These are phyloP conservation scores for Pandion haliaetus DNA, from an alignment of 2,113 vertebrate genomes.

Conservation along the genomic window DNA sequence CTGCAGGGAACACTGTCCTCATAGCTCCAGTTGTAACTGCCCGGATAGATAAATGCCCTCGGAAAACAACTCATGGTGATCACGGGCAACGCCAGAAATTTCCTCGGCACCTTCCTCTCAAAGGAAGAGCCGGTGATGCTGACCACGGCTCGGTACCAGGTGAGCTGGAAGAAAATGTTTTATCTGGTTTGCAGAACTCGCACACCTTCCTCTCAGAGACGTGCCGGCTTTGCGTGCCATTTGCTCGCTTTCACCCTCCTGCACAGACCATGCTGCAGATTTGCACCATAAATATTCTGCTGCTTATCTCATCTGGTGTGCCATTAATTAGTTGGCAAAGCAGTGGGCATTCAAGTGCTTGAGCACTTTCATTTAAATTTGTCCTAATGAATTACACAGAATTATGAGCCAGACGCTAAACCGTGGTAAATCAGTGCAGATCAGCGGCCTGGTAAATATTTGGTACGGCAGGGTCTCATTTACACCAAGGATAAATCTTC, in stretches of 20 bases:
- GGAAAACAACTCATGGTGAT: not conserved
- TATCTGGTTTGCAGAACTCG: rapidly evolving
- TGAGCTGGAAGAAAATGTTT: not conserved
- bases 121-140: not conserved
- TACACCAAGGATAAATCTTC: rapidly evolving
- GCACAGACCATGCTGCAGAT: not conserved
- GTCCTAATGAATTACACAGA: not conserved
- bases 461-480: rapidly evolving
- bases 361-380: not conserved
- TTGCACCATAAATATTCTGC: not conserved
- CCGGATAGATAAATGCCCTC: rapidly evolving
- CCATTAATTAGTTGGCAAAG: not conserved
- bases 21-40: not conserved
- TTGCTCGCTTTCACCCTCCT: not conserved
- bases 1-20: not conserved
- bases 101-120: not conserved
- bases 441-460: rapidly evolving
- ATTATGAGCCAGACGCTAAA: not conserved
- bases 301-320: not conserved
- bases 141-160: rapidly evolving
- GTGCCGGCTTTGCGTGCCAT: rapidly evolving
- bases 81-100: not conserved
- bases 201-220: not conserved
- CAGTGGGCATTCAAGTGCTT: not conserved
- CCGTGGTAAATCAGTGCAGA: rapidly evolving